Percentiles rank a stretch among this genome's conserved stretches.
Evolutionary conservation across 2,888 invertebrate genomes (phyloP).

Genomic region (Xanthostigma xanthostigma): DNA sequence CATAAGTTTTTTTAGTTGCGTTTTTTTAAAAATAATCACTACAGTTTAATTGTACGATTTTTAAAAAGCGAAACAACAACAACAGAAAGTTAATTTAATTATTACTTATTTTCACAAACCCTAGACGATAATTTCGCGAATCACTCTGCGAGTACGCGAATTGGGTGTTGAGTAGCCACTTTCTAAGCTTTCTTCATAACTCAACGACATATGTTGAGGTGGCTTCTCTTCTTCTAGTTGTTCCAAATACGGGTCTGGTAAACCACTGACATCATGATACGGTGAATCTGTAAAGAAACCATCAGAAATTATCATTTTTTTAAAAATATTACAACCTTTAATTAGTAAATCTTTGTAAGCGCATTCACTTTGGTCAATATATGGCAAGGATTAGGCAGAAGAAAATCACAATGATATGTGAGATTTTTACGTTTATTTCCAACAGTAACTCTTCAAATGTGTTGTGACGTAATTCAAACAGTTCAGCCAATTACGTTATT

Average conservation of each 20-base stretch:
- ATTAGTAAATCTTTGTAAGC: neutral
- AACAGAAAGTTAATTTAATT: too few species aligned
- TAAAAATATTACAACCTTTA: neutral
- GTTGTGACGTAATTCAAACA: too few species aligned
- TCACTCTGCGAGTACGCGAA: constrained; percentile 80
- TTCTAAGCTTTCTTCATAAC: constrained; percentile 86
- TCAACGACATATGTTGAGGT: constrained; percentile 72
- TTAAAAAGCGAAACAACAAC: too few species aligned
- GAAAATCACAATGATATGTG: too few species aligned
- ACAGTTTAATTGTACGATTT: too few species aligned
- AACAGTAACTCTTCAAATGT: too few species aligned
- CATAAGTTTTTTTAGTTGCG: too few species aligned
- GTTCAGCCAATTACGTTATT: too few species aligned
- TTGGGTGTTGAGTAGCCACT: constrained; percentile 90
- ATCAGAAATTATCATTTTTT: constrained; percentile 10
- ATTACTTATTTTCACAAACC: constrained; percentile 5
- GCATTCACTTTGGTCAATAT: neutral
- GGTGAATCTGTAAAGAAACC: constrained; percentile 58
- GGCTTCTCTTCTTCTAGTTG: constrained; percentile 70
- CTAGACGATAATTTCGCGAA: constrained; percentile 88
- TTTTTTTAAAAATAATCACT: too few species aligned
- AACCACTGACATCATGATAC: constrained; percentile 85
- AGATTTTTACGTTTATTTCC: too few species aligned
- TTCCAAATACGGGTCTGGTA: constrained; percentile 78
- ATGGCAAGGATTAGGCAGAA: too few species aligned